Evolutionary conservation across 2,113 vertebrate genomes (phyloP).

Genomic region (Muntiacus reevesi): DNA sequence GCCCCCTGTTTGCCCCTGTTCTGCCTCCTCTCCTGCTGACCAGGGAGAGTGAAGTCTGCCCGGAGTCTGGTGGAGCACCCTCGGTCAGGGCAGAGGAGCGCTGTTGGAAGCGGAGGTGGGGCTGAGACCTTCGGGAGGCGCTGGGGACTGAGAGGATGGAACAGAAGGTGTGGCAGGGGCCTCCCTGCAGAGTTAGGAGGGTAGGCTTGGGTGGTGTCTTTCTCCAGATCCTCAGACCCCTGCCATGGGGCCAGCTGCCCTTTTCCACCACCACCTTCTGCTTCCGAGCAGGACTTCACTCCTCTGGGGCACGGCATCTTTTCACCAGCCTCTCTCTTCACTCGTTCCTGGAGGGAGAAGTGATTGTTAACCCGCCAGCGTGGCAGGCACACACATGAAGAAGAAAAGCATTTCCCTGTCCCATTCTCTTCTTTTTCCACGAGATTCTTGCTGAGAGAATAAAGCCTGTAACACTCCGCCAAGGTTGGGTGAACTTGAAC

Average conservation of each 20-base stretch:
- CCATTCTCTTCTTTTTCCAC: not conserved
- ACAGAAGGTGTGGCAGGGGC: not conserved
- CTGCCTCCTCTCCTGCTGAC: not conserved
- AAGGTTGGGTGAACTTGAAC: slow-evolving; percentile 32
- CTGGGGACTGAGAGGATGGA: not conserved
- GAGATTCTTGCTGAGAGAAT: not conserved
- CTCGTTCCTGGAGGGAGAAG: not conserved
- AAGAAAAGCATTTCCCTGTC: not conserved
- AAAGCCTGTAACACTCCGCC: not conserved
- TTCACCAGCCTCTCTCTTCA: not conserved
- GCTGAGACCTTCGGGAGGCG: not conserved
- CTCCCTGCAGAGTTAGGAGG: not conserved
- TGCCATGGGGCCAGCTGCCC: not conserved
- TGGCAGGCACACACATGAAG: rapidly evolving
- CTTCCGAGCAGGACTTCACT: not conserved
- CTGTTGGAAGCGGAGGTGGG: not conserved
- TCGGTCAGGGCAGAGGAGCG: not conserved
- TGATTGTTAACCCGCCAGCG: not conserved
- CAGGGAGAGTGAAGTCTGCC: not conserved
- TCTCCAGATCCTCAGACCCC: not conserved
- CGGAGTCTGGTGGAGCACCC: not conserved
- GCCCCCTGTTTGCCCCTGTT: not conserved
- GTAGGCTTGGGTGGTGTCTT: not conserved
- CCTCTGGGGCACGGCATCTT: not conserved
- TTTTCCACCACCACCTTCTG: not conserved